Percentiles rank a stretch among this genome's conserved stretches.
Conservation (phyloP, 2,797 vertebrate species). For the Sebastes matsubarae region DNA sequence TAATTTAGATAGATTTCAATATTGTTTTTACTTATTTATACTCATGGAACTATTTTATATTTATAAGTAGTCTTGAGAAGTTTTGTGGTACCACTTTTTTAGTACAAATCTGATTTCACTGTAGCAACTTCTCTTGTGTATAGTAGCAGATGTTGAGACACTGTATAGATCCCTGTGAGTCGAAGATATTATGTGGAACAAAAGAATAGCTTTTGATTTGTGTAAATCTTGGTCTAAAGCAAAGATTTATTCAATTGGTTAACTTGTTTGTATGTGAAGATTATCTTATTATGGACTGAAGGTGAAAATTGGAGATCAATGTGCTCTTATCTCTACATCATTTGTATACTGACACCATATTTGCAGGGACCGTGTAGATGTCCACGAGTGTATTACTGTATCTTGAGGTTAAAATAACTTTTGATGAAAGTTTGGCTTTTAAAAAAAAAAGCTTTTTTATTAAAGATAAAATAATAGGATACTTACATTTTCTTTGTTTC, state of each 20-base stretch:
- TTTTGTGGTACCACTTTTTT: conserved; percentile 19
- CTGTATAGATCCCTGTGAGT: background rate
- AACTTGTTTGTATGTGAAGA: background rate
- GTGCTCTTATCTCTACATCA: background rate
- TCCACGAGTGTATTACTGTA: background rate
- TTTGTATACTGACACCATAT: background rate
- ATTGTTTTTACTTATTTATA: background rate
- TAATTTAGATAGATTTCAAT: background rate
- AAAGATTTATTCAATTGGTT: background rate
- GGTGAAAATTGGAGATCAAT: background rate
- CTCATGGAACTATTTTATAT: background rate
- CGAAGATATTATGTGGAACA: background rate
- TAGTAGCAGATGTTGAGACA: conserved; percentile 1
- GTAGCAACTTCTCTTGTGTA: background rate
- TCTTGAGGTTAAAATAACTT: background rate
- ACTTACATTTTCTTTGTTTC: background rate
- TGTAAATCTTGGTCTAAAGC: background rate
- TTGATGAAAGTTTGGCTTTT: background rate
- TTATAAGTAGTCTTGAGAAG: conserved; percentile 2
- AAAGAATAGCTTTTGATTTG: background rate
- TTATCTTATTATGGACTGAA: background rate
- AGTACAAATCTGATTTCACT: background rate
- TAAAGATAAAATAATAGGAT: background rate
- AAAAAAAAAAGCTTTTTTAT: background rate
- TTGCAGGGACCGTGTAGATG: background rate